Conservation (phyloP, 30 jellyfish, hydroid and myxozoan species). For the Turritopsis dohrnii region DNA sequence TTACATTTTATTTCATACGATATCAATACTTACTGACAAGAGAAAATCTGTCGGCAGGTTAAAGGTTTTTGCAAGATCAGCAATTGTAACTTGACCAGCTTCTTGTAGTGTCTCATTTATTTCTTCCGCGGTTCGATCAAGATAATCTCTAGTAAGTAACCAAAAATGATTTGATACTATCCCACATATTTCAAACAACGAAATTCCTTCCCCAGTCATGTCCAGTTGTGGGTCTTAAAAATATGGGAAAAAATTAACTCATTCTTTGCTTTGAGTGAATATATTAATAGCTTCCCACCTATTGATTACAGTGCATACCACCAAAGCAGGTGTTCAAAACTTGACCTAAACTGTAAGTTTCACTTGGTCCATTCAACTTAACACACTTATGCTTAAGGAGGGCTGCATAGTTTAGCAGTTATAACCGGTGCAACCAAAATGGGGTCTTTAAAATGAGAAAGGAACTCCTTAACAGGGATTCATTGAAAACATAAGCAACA, state of each 20-base stretch:
- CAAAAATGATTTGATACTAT: background rate
- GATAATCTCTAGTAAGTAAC: constrained; percentile 48
- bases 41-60: constrained; percentile 77
- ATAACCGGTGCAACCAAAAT: too few species aligned
- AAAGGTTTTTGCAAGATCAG: constrained; percentile 83
- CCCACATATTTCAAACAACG: background rate
- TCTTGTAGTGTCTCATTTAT: constrained; percentile 93
- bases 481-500: too few species aligned
- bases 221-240: background rate
- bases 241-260: background rate
- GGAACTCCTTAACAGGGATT: too few species aligned
- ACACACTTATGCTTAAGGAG: too few species aligned
- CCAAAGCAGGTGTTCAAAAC: too few species aligned
- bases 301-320: too few species aligned
- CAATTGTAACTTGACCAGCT: constrained; percentile 87
- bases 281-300: background rate
- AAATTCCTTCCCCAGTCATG: background rate
- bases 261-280: too few species aligned
- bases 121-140: constrained; percentile 95
- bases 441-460: too few species aligned
- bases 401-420: too few species aligned
- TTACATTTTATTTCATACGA: background rate
- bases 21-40: constrained; percentile 43
- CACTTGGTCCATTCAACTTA: too few species aligned
- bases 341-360: too few species aligned